Base-by-base conservation (phyloP, 2,113 vertebrate genomes). In the Australoheros scitulus region DNA sequence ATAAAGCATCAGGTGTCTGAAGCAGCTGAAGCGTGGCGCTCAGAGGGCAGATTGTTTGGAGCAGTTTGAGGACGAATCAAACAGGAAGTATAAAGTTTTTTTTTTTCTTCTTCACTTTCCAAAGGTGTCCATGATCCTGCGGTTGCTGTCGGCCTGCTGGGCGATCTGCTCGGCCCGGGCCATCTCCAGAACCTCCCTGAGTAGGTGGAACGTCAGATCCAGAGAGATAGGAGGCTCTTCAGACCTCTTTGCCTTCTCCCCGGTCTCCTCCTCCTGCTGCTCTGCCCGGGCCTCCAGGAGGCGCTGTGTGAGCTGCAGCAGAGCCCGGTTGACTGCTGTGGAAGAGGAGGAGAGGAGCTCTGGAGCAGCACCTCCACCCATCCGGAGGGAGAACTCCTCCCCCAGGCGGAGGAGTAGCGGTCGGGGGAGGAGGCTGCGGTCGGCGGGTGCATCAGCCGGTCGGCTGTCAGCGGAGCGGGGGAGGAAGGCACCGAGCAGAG, bases 181-280 rank as follows among this genome's bases (percentile, higher is more conserved):
- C 97, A 98, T 97, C 92, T 97, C 96, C 91, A 99, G 88, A 61
- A 98, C 97, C 93, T 98, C 97, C 47, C 97, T 92, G 64, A 98
- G 96, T 57, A 99, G 96, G 85, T 97, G 97, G 94, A 99, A 98
- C 63, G 97, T 98, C 93, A 99, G 96, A 87, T 99, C 97, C 93
- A 99, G 94, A 20, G 97, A 99, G 88, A 97, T 97, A 11, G 97
- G 96, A 7, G 96, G 93, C 77, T 97, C 97, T 6, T 97, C 96
- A 0, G 96, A 94, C 15, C 97, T 94, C 90, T 95, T 96, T 80
- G 61, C 92, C 81, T 93, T 95, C 78, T 91, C 90, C 79, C 93
- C 50, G 0, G 0, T 43, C 5, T 92, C 82, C 79, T 74, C 47
- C 64, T 2, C 5, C 84, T 58, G 41, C 60, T 9, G 50, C 78